Conservation (phyloP, 2,888 invertebrate species). For the Xylocampa areola region DNA sequence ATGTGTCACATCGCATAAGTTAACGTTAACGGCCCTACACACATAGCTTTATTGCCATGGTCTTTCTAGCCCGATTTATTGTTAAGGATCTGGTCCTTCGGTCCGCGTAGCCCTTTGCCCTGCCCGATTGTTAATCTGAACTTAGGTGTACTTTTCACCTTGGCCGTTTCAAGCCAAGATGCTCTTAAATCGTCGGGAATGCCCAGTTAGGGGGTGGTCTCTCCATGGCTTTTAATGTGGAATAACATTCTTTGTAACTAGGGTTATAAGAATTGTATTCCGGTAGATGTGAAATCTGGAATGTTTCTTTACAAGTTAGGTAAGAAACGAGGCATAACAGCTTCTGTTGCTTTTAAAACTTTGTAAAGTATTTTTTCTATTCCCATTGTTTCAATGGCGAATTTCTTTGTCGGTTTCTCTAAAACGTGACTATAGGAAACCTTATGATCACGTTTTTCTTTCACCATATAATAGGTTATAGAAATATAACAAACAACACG, state of each 20-base stretch:
- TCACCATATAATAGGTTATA: slow-evolving; percentile 6
- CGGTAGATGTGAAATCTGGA: not conserved
- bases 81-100: slow-evolving; percentile 68
- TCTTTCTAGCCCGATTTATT: slow-evolving; percentile 72
- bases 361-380: slow-evolving; percentile 18
- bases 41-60: slow-evolving; percentile 49
- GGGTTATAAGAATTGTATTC: not conserved
- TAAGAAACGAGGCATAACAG: not conserved
- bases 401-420: slow-evolving; percentile 9
- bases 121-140: slow-evolving; percentile 84
- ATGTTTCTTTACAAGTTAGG: not conserved
- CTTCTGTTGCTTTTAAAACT: slow-evolving; percentile 20
- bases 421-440: slow-evolving; percentile 30
- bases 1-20: slow-evolving; percentile 47
- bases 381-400: slow-evolving; percentile 1
- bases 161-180: slow-evolving; percentile 69
- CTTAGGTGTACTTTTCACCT: slow-evolving; percentile 86
- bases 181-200: slow-evolving; percentile 73
- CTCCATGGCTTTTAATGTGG: slow-evolving; percentile 32
- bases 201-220: slow-evolving; percentile 67
- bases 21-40: slow-evolving; percentile 41
- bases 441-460: slow-evolving; percentile 4
- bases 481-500: slow-evolving; percentile 16
- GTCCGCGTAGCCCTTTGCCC: slow-evolving; percentile 71
- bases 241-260: slow-evolving; percentile 32